Base-by-base conservation (phyloP, 2,797 vertebrate species). In the Scleropages formosus region DNA sequence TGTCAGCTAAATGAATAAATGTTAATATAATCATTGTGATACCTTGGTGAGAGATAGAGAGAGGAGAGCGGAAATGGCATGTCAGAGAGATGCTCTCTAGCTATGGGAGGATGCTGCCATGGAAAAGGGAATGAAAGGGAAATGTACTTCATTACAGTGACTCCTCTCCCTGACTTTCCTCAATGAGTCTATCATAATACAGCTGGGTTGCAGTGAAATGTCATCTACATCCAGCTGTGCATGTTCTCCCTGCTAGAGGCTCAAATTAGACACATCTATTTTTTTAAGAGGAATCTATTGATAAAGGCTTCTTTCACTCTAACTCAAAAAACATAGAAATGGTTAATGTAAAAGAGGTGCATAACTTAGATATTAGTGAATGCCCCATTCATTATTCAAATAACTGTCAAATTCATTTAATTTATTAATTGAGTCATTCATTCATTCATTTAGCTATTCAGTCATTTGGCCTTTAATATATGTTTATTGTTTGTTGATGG, bases 121-220 rank as follows among this genome's bases (percentile, higher is more conserved):
- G 53, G 20, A 27, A 22, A 26, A 68, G 60, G 20, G 8, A 31
- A n/a, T 22, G 20, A 31, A 59, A 13, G 22, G 65, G 65, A 61
- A 69, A 59, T 66, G 49, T n/a, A n/a, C 69, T 26, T 49, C 44
- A 61, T 68, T 60, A 27, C 4, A 60, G 56, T 60, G 51, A 39
- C 56, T 66, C 65, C 44, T 4, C 65, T 75, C 49, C 24, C 60
- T 65, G 81, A 75, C 66, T 27, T 67, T 79, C 65, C 59, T 72
- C 20, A 15, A 58, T 4, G 59, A 73, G 79, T 82, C 82, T 81
- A 86, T 84, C 81, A 73, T 75, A 82, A 86, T 87, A 81, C 13
- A 58, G 77, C 80, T 78, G 75, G 77, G 78, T 53, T 49, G 27
- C 69, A 47, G 73, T 70, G 60, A 83, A 82, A 85, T 72, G 70